phyloP scores from a whole-genome alignment of 2,888 invertebrate species.

The Leptinotarsa haldemani region DNA sequence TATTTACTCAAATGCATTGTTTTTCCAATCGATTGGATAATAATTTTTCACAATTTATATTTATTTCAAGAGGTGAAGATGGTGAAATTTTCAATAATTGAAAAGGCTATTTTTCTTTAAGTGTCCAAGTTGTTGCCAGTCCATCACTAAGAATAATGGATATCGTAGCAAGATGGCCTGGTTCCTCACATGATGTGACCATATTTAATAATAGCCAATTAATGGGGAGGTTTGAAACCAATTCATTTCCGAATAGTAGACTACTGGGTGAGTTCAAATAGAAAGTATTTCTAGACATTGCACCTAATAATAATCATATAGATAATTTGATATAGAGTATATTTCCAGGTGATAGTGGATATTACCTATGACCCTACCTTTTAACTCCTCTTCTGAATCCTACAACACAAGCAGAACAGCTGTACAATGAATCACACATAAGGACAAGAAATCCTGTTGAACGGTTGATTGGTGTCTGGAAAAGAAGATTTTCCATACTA shows the following conservation, averaged over 20 bases:
- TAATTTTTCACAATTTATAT: too few relatives aligned
- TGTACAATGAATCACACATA: constrained; percentile 49
- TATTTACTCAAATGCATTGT: too few relatives aligned
- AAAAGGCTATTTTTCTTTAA: too few relatives aligned
- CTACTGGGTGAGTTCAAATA: background rate
- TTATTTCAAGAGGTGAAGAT: too few relatives aligned
- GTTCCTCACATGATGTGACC: background rate
- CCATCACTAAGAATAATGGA: background rate
- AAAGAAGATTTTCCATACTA: constrained; percentile 45
- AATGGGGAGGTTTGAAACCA: background rate
- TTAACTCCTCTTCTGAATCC: constrained; percentile 46
- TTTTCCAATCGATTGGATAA: too few relatives aligned
- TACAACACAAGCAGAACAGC: constrained; percentile 35
- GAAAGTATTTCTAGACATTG: background rate
- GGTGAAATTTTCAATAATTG: too few relatives aligned
- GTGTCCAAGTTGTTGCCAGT: background rate
- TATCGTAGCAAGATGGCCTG: background rate
- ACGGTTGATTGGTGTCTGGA: constrained; percentile 40
- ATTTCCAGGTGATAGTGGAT: background rate
- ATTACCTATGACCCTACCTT: constrained; percentile 21
- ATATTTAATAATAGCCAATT: background rate
- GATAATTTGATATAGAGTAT: background rate
- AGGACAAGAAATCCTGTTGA: constrained; percentile 29
- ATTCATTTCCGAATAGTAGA: background rate
- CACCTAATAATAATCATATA: background rate